Evolutionary conservation across 2,888 invertebrate genomes (phyloP).

Genomic region (Lithophane leautieri): DNA sequence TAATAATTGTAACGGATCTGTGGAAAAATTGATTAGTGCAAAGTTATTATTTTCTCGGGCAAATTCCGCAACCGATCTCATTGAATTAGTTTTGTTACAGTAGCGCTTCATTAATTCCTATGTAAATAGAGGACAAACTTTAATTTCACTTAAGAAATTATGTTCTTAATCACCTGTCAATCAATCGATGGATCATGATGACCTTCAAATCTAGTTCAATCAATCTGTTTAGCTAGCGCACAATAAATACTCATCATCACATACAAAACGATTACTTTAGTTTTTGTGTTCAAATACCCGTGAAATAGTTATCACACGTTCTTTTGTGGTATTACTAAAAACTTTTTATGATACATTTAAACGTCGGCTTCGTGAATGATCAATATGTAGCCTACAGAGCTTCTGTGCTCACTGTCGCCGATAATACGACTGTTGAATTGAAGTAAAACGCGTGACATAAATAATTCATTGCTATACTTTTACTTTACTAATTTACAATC

Average conservation of each 20-base stretch:
- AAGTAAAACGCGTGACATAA: conserved; percentile 49
- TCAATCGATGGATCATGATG: conserved; percentile 54
- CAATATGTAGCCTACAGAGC: conserved; percentile 30
- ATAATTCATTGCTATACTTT: conserved; percentile 54
- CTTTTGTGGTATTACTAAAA: conserved; percentile 52
- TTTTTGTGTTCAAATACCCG: conserved; percentile 56
- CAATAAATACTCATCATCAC: conserved; percentile 43
- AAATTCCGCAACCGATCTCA: conserved; percentile 47
- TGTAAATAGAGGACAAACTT: conserved; percentile 53
- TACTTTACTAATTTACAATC: conserved; percentile 63
- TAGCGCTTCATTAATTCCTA: conserved; percentile 55
- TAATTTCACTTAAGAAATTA: conserved; percentile 57
- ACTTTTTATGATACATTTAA: conserved; percentile 48
- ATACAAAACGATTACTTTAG: conserved; percentile 45
- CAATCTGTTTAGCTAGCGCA: conserved; percentile 37
- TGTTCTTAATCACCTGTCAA: conserved; percentile 62
- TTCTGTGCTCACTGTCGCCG: conserved; percentile 17
- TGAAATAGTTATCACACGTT: conserved; percentile 65
- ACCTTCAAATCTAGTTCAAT: conserved; percentile 57
- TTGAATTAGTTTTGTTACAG: conserved; percentile 53
- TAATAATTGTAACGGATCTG: conserved; percentile 66
- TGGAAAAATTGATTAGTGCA: conserved; percentile 63
- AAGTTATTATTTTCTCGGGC: conserved; percentile 60
- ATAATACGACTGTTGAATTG: conserved; percentile 27
- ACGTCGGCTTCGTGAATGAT: conserved; percentile 33